phyloP scores from a whole-genome alignment of 2,113 vertebrate genomes.

The Montifringilla adamsi region DNA sequence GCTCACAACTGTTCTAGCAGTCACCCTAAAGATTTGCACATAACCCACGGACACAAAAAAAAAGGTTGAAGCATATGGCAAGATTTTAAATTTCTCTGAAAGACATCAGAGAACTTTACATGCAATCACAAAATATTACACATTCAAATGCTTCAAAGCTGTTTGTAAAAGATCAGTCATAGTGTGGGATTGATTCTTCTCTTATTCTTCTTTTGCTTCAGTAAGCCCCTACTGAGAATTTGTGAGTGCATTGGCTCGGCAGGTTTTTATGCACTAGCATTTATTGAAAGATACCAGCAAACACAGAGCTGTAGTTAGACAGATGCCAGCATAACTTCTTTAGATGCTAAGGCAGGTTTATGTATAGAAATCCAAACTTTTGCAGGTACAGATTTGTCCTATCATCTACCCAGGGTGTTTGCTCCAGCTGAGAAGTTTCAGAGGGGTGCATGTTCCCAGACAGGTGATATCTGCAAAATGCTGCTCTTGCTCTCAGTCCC shows the following conservation, averaged over 20 bases:
- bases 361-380: not conserved
- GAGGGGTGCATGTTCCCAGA: not conserved
- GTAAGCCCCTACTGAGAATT: not conserved
- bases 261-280: not conserved
- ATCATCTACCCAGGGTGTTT: not conserved
- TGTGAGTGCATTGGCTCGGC: not conserved
- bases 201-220: not conserved
- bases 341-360: not conserved
- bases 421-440: not conserved
- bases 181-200: not conserved
- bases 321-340: not conserved
- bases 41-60: constrained; percentile 5
- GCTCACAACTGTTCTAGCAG: not conserved
- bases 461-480: not conserved
- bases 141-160: not conserved
- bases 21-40: constrained; percentile 4
- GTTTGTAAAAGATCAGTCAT: not conserved
- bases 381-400: not conserved
- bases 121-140: not conserved
- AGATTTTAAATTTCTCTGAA: not conserved
- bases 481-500: not conserved
- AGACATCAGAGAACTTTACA: constrained; percentile 8
- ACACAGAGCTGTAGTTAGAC: not conserved
- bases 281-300: not conserved
- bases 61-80: constrained; percentile 5